phyloP scores from a whole-genome alignment of 2,113 vertebrate species.

The Lanius collurio region DNA sequence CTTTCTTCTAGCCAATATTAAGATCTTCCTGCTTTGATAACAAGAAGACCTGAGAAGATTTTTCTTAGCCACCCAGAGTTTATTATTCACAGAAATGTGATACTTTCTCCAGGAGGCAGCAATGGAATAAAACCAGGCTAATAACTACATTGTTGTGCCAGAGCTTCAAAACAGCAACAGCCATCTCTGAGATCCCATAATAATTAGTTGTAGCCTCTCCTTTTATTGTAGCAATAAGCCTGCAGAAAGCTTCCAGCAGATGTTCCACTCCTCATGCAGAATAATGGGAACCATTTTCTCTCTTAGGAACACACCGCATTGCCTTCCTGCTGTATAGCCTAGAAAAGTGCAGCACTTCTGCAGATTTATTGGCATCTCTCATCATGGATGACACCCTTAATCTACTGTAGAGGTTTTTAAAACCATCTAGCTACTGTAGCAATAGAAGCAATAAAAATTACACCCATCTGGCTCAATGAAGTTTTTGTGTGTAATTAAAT shows the following conservation, averaged over 20 bases:
- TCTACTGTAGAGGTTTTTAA: not conserved
- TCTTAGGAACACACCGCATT: not conserved
- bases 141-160: not conserved
- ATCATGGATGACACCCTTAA: not conserved
- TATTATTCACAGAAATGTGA: not conserved
- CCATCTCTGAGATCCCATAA: not conserved
- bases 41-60: not conserved
- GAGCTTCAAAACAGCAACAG: slow-evolving; percentile 12
- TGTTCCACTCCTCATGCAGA: not conserved
- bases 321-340: not conserved
- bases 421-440: not conserved
- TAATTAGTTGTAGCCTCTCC: slow-evolving; percentile 21
- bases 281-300: not conserved
- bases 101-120: not conserved
- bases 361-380: not conserved
- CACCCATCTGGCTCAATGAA: slow-evolving; percentile 2
- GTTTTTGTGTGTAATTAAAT: slow-evolving; percentile 17
- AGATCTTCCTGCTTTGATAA: not conserved
- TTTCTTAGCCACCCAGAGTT: not conserved
- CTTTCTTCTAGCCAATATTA: not conserved
- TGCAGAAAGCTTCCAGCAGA: not conserved
- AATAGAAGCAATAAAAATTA: slow-evolving; percentile 21
- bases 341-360: not conserved
- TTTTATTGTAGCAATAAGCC: not conserved
- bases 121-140: not conserved